These are phyloP conservation scores for Trichosurus vulpecula DNA, from an alignment of 2,797 vertebrate species.

Conservation along the genomic window DNA sequence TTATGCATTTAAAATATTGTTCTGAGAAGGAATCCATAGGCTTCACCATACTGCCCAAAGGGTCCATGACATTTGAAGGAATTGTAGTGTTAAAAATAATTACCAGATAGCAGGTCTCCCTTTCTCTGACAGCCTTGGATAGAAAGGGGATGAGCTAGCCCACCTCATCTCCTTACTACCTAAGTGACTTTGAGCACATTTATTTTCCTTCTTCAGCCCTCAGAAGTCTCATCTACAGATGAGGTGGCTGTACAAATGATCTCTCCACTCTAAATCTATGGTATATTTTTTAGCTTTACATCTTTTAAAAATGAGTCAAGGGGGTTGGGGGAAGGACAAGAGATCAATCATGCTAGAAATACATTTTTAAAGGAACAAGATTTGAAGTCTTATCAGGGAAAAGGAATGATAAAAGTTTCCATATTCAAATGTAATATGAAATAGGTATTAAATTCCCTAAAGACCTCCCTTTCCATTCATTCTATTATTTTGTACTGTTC, in stretches of 20 bases:
- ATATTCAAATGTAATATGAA: constrained; percentile 28
- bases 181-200: background rate
- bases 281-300: background rate
- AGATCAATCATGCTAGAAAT: background rate
- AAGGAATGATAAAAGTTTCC: constrained; percentile 14
- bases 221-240: background rate
- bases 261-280: background rate
- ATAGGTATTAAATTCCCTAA: background rate
- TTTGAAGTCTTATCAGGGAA: constrained; percentile 23
- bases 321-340: background rate
- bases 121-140: background rate
- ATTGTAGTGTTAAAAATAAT: background rate
- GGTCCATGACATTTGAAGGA: background rate
- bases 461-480: background rate
- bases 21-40: background rate
- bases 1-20: background rate
- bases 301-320: background rate
- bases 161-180: background rate
- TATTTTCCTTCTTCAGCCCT: background rate
- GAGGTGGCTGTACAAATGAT: background rate
- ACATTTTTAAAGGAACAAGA: background rate
- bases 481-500: background rate
- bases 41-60: background rate
- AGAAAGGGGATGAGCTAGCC: background rate
- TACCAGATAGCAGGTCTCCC: background rate